Conservation (phyloP, 2,797 vertebrate genomes). For the Ptychadena robeensis region DNA sequence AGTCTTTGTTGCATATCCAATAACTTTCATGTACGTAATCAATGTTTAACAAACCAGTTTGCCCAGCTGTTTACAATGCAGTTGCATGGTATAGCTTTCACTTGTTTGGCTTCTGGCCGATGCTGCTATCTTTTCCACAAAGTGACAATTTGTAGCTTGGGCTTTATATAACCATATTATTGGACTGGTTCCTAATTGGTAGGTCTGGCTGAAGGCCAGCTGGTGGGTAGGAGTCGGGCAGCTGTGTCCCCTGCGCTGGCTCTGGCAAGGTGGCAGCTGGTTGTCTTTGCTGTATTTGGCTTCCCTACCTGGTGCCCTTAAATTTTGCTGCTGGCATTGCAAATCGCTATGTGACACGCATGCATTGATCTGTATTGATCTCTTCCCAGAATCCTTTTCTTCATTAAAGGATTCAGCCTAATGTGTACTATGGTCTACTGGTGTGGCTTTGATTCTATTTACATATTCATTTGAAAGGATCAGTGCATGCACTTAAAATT, state of each 20-base stretch:
- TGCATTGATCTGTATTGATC: not conserved
- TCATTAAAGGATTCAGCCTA: not conserved
- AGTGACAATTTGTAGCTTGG: not conserved
- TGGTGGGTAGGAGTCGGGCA: not conserved
- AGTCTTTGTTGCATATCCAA: too few species aligned
- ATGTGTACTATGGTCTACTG: not conserved
- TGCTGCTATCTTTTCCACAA: not conserved
- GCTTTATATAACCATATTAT: not conserved
- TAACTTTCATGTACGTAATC: too few species aligned
- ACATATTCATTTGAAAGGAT: not conserved
- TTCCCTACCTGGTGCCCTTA: not conserved
- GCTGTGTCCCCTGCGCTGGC: not conserved
- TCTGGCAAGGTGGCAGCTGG: slow-evolving; percentile 8
- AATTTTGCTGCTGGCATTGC: not conserved
- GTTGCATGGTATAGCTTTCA: too few species aligned
- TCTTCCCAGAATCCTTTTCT: slow-evolving; percentile 1
- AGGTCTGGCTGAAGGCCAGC: not conserved
- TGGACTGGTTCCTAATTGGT: slow-evolving; percentile 9
- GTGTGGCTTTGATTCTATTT: not conserved
- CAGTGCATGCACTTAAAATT: too few species aligned
- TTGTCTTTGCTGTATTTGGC: not conserved
- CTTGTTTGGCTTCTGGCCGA: too few species aligned
- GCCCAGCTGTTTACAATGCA: too few species aligned
- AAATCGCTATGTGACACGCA: not conserved
- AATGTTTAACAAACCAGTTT: too few species aligned